Evolutionary conservation across 2,888 invertebrate genomes (phyloP), one percentile per base, ranked within the genome.

Genomic region (Rhamnusium bicolor): DNA sequence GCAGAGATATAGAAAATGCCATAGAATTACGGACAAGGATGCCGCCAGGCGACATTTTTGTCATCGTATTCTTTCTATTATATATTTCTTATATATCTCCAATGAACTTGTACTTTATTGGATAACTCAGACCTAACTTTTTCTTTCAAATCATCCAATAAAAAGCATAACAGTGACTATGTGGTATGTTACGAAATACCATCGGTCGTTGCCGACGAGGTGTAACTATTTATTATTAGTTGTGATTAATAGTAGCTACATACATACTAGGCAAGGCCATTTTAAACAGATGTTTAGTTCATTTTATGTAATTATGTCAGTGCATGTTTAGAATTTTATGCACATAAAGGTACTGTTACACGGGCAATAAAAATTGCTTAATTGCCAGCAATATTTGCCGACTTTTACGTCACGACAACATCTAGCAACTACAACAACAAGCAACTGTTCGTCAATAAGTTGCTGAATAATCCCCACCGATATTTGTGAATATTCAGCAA

Each of bases 211-310:
- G 27, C 14, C 14, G 54, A 14, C 14, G 27, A 24, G 27, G 54
- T 56, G 54, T 56, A 56, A 56, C 4, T 27, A 56, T 27, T 24
- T 7, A 56, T 56, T 21, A 54, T 21, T 7, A 54, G 10, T 24
- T n/a, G 54, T 54, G 54, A 19, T 56, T 27, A 56, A 54, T 24
- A 24, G n/a, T n/a, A n/a, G n/a, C n/a, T n/a, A n/a, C n/a, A 56
- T 56, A 27, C 27, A n/a, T 27, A 5, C 16, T 27, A 56, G 8
- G 8, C 27, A 56, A 56, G 54, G 54, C 14, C 14, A 56, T 56
- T 24, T 14, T n/a, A 14, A 27, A 27, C 54, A 56, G 54, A 56
- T 56, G 54, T 27, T 16, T n/a, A 27, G 40, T 40, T n/a, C 3
- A 40, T 12, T n/a, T 2, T 4, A n/a, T 40, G n/a, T 40, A 40